Conservation (phyloP, 2,113 vertebrate species). For the Corythornis madagascariensis region DNA sequence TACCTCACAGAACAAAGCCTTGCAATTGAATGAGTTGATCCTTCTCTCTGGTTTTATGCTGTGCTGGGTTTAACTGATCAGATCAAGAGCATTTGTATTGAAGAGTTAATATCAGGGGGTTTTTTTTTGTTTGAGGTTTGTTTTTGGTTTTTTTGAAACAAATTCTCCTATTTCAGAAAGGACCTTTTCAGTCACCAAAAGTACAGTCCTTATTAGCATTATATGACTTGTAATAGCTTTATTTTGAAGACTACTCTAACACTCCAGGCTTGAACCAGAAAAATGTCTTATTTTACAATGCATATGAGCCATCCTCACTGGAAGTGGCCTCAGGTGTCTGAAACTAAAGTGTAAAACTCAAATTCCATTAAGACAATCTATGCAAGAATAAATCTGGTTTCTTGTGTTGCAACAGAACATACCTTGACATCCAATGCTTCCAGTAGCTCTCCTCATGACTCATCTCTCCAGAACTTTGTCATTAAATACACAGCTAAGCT, state of each 20-base stretch:
- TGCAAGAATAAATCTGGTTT: not conserved
- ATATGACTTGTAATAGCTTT: not conserved
- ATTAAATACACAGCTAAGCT: not conserved
- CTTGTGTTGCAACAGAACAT: not conserved
- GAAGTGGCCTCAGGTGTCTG: not conserved
- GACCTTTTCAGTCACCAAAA: not conserved
- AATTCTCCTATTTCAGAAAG: not conserved
- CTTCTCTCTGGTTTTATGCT: not conserved
- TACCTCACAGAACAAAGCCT: not conserved
- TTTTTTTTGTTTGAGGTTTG: not conserved
- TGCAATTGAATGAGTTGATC: not conserved
- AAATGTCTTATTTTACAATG: not conserved
- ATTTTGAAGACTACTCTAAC: not conserved
- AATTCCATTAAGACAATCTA: not conserved
- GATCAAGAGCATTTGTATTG: not conserved
- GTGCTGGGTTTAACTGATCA: not conserved
- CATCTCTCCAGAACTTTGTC: not conserved
- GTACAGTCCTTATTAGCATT: not conserved
- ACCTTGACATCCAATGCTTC: not conserved
- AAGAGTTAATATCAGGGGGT: not conserved
- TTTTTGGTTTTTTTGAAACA: not conserved
- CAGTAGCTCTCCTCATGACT: not conserved
- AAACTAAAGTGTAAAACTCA: not conserved
- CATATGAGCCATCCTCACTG: not conserved
- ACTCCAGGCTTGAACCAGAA: not conserved